Evolutionary conservation across 2,797 vertebrate species (phyloP), one percentile per base, ranked within the genome.

Genomic region (Peromyscus aztecus): DNA sequence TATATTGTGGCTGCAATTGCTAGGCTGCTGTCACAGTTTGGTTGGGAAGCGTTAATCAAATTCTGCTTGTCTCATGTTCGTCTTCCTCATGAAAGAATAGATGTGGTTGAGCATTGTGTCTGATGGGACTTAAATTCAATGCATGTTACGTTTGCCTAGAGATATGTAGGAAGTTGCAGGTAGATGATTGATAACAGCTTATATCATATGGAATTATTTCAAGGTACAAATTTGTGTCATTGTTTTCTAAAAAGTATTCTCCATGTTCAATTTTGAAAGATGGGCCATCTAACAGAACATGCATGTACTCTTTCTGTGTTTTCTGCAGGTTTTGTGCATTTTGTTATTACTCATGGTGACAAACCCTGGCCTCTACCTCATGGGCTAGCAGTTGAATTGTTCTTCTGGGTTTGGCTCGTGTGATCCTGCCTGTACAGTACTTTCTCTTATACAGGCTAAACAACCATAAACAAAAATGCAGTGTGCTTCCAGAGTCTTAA

Each of bases 1-100:
- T 4, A 13, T 46, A 46, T 96, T 95, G 83, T 80, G 88, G 77
- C 86, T 93, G n/a, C 61, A 92, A 24, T 92, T 80, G 90, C 88
- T 89, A 65, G 55, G 81, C 67, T 82, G 4, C 57, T 61, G 0
- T 80, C 67, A 65, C 40, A 55, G 1, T 73, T 81, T 78, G 24
- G 7, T 78, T 85, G 24, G 37, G 82, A 93, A 84, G 65, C 63
- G 34, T 75, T 61, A 43, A 57, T 89, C 89, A 91, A 43, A 65
- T 93, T 95, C 63, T 90, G 0, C 93, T 85, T 95, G 88, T 84
- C 67, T 88, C 57, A 23, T 49, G 59, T 86, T 94, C 49, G 7
- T 75, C 63, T 94, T 94, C 43, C 49, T 93, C 83, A 73, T 12
- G 80, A 88, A 83, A 89, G 61, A 57, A 63, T 81, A 49, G 81